phyloP scores from a whole-genome alignment of 2,888 invertebrate genomes.

The Aethes cnicana region DNA sequence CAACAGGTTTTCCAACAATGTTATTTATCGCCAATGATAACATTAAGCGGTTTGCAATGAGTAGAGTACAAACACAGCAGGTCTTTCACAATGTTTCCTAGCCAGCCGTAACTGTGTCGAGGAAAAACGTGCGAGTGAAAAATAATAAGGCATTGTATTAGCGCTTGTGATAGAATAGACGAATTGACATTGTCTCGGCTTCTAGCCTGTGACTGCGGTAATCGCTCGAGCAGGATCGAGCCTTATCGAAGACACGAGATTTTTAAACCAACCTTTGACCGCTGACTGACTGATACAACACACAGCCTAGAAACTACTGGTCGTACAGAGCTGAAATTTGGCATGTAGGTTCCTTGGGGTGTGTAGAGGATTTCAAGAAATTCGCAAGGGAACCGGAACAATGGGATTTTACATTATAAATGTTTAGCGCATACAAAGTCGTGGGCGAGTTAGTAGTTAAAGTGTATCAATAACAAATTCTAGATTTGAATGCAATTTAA shows the following conservation, averaged over 20 bases:
- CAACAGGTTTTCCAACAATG: slow-evolving; percentile 16
- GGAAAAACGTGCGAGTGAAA: slow-evolving; percentile 78
- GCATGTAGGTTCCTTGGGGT: too few relatives aligned
- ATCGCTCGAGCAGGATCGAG: neutral
- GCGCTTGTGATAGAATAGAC: slow-evolving; percentile 29
- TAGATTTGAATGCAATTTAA: too few relatives aligned
- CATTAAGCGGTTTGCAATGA: slow-evolving; percentile 28
- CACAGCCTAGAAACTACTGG: too few relatives aligned
- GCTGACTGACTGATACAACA: too few relatives aligned
- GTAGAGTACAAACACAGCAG: slow-evolving; percentile 25
- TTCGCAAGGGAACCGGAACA: too few relatives aligned
- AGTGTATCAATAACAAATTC: too few relatives aligned
- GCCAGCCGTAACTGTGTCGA: slow-evolving; percentile 70
- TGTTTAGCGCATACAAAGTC: too few relatives aligned
- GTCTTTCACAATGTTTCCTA: slow-evolving; percentile 69
- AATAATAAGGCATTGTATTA: slow-evolving; percentile 72
- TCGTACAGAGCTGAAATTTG: too few relatives aligned
- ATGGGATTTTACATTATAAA: too few relatives aligned
- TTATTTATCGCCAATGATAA: slow-evolving; percentile 17
- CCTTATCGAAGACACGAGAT: neutral
- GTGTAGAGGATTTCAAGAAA: too few relatives aligned
- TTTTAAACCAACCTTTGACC: neutral
- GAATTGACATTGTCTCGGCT: slow-evolving; percentile 56
- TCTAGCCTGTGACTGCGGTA: slow-evolving; percentile 14
- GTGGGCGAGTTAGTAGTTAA: too few relatives aligned